These are phyloP conservation scores for Drosophila ambigua DNA, from an alignment of 1,140 invertebrate species.

Conservation along the genomic window DNA sequence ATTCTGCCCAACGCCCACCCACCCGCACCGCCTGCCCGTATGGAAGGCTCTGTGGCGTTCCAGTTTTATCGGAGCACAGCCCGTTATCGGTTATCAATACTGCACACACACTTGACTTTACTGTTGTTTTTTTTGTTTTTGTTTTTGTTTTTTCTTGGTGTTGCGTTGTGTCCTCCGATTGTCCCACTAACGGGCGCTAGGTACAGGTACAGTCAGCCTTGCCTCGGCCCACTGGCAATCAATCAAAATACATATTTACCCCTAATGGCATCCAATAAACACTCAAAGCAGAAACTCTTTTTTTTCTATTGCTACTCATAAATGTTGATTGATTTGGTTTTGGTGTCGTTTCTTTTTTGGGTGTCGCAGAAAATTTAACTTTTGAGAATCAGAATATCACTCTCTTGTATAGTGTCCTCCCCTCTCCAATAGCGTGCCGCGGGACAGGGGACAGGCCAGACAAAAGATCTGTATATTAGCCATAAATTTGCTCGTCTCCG, in stretches of 20 bases:
- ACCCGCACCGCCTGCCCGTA: not conserved
- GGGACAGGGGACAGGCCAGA: slow-evolving; percentile 18
- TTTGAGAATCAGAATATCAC: slow-evolving; percentile 10
- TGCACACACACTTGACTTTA: slow-evolving; percentile 39
- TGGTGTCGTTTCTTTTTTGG: slow-evolving; percentile 9
- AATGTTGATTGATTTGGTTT: slow-evolving; percentile 51
- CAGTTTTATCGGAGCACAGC: slow-evolving; percentile 36
- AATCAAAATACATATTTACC: slow-evolving; percentile 39
- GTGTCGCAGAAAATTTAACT: slow-evolving; percentile 25
- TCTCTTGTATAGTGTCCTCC: slow-evolving; percentile 8
- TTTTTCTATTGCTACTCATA: slow-evolving; percentile 39
- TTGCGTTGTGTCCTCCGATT: slow-evolving; percentile 34
- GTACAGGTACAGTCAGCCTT: slow-evolving; percentile 35
- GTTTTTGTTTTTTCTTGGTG: too few relatives aligned
- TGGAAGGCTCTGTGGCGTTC: slow-evolving; percentile 33
- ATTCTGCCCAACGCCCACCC: not conserved
- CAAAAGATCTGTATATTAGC: slow-evolving; percentile 52
- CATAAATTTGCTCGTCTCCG: slow-evolving; percentile 47
- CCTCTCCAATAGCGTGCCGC: too few relatives aligned
- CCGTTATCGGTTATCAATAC: slow-evolving; percentile 45
- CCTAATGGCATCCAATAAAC: slow-evolving; percentile 48
- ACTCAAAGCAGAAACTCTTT: slow-evolving; percentile 38
- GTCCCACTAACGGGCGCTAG: slow-evolving; percentile 31
- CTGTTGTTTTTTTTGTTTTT: slow-evolving; percentile 5
- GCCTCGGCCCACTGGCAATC: slow-evolving; percentile 16